Conservation (phyloP, 2,797 vertebrate species). For the Coluber constrictor region DNA sequence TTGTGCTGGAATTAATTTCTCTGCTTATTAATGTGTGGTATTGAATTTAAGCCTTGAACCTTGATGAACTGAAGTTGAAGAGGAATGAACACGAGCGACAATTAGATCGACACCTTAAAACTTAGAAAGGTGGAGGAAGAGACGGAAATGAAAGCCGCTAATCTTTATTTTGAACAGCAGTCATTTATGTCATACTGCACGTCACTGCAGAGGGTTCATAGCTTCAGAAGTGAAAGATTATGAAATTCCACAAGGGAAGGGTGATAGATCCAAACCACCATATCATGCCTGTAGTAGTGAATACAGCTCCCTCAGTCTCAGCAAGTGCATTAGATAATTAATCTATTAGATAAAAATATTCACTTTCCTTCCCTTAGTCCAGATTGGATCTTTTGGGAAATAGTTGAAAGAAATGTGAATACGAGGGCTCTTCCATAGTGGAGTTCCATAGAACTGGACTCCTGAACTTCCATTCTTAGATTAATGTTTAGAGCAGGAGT, state of each 20-base stretch:
- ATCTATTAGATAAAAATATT: not conserved
- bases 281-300: not conserved
- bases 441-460: not conserved
- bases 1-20: slow-evolving; percentile 47
- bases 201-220: not conserved
- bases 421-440: not conserved
- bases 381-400: not conserved
- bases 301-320: not conserved
- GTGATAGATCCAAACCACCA: not conserved
- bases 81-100: slow-evolving; percentile 26
- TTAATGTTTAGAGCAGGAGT: not conserved
- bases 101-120: slow-evolving; percentile 37
- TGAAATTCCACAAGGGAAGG: not conserved
- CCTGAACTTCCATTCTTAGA: not conserved
- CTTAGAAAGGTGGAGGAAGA: not conserved
- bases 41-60: slow-evolving; percentile 45
- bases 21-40: slow-evolving; percentile 51
- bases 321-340: not conserved
- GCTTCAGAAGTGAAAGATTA: not conserved
- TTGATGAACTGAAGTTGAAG: slow-evolving; percentile 46
- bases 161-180: not conserved
- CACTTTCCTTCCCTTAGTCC: not conserved
- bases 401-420: not conserved
- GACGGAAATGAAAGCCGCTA: not conserved
- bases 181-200: not conserved